A percentile compares a stretch with the other conserved stretches of the same genome.
Conservation (phyloP, 2,113 vertebrate genomes). For the Otis tarda region DNA sequence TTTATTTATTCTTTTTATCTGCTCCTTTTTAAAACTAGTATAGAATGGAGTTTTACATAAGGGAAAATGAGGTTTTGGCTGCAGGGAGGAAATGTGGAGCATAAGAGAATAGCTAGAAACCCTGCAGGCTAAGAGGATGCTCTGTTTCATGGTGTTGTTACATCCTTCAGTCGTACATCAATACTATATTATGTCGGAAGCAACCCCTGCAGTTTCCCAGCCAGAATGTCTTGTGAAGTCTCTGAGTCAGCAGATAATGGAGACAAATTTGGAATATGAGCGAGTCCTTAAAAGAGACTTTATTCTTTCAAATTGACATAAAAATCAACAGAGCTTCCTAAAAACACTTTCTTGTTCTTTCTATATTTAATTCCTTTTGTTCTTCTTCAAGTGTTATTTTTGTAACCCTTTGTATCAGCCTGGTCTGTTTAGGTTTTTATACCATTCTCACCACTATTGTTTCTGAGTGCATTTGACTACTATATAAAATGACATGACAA, state of each 20-base stretch:
- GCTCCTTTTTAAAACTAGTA: slow-evolving; percentile 31
- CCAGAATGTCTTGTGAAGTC: slow-evolving; percentile 40
- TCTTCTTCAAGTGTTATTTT: slow-evolving; percentile 25
- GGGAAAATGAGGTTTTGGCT: slow-evolving; percentile 9
- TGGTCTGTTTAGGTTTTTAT: slow-evolving; percentile 13
- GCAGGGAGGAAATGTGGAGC: not conserved
- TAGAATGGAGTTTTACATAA: slow-evolving; percentile 2
- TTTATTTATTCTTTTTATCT: slow-evolving; percentile 54
- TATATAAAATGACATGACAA: slow-evolving; percentile 29
- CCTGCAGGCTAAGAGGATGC: slow-evolving; percentile 41
- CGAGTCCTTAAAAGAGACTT: slow-evolving; percentile 2
- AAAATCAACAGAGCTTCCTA: slow-evolving; percentile 1
- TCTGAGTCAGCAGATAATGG: slow-evolving; percentile 60
- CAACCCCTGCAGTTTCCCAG: slow-evolving; percentile 51
- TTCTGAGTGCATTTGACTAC: slow-evolving; percentile 4
- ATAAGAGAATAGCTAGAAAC: slow-evolving; percentile 32
- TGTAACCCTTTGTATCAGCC: not conserved
- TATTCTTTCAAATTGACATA: not conserved
- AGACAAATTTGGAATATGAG: slow-evolving; percentile 27
- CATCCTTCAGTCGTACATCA: slow-evolving; percentile 38
- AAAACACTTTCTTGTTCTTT: not conserved
- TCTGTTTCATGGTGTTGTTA: slow-evolving; percentile 26
- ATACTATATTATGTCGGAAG: slow-evolving; percentile 26
- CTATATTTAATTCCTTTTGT: slow-evolving; percentile 23
- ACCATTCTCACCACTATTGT: not conserved